Percentiles rank a stretch among this genome's conserved stretches.
Evolutionary conservation across 2,113 vertebrate species (phyloP).

Genomic region (Loxodonta africana): DNA sequence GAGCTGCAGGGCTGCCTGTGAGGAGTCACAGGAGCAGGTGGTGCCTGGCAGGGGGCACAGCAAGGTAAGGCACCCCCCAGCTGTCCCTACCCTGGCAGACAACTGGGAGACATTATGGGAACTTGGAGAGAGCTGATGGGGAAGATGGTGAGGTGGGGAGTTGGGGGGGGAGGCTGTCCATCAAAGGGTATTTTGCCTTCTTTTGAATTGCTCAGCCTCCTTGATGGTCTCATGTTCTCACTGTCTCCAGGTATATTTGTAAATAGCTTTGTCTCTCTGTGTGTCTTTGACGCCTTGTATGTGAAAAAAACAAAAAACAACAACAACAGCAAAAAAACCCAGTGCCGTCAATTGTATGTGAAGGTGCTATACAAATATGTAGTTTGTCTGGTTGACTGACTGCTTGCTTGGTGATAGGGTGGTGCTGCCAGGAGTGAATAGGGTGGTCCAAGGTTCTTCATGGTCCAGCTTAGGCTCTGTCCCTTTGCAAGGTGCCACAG

Average conservation of each 20-base stretch:
- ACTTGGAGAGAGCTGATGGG: not conserved
- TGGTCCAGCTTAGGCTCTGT: not conserved
- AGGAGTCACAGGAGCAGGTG: slow-evolving; percentile 52
- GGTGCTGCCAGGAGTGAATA: not conserved
- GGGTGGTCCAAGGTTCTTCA: not conserved
- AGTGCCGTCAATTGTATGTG: too few relatives aligned
- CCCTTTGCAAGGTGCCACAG: not conserved
- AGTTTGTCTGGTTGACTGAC: not conserved
- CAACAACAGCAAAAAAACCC: too few relatives aligned
- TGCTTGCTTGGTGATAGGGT: not conserved
- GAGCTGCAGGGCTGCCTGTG: slow-evolving; percentile 71
- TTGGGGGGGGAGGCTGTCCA: rapidly evolving
- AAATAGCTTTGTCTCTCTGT: rapidly evolving
- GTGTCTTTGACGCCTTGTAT: not conserved
- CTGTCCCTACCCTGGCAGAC: not conserved
- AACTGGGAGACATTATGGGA: not conserved
- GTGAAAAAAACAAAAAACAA: not conserved
- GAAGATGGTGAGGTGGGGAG: not conserved
- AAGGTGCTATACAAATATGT: not conserved
- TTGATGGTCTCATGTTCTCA: not conserved
- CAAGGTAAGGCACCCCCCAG: slow-evolving; percentile 9
- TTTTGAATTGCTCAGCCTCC: not conserved
- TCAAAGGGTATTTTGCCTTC: not conserved
- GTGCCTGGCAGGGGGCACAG: rapidly evolving
- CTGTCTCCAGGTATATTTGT: rapidly evolving